Evolutionary conservation across 2,113 vertebrate species (phyloP).

Genomic region (Neoarius graeffei): DNA sequence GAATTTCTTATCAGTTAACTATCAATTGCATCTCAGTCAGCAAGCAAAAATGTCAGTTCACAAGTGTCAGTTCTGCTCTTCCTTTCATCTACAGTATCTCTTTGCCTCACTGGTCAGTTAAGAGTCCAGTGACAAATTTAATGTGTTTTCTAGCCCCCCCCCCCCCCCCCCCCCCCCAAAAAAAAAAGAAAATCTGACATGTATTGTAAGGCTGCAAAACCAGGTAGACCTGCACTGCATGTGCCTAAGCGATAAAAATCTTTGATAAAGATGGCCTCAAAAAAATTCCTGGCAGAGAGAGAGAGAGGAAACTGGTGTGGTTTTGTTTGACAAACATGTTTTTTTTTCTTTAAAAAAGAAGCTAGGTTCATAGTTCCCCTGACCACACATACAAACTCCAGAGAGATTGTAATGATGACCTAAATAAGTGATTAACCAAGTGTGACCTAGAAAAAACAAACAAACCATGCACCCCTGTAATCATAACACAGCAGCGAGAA

Average conservation of each 20-base stretch:
- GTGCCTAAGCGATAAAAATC: neutral
- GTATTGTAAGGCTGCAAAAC: neutral
- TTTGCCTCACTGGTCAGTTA: constrained; percentile 16
- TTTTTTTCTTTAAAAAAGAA: constrained; percentile 6
- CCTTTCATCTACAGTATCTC: neutral
- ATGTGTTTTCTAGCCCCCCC: neutral
- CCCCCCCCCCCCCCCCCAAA: no score
- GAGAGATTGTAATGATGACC: constrained; percentile 8
- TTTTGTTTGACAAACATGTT: constrained; percentile 44
- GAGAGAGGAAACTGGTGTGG: constrained; percentile 8
- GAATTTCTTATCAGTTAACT: neutral
- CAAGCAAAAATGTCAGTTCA: neutral
- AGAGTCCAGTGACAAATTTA: neutral
- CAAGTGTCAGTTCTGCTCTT: neutral
- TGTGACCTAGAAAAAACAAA: neutral
- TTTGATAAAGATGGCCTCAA: neutral
- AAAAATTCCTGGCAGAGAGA: neutral
- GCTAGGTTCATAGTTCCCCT: neutral
- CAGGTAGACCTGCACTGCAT: neutral
- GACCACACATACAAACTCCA: neutral
- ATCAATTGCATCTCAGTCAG: constrained; percentile 4
- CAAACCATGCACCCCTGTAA: no score
- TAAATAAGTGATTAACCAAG: neutral
- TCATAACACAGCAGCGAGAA: neutral
- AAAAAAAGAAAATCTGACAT: neutral